Evolutionary conservation across 1,140 invertebrate species (phyloP), one percentile per base, ranked within the genome.

Genomic region (Theocolax elegans): DNA sequence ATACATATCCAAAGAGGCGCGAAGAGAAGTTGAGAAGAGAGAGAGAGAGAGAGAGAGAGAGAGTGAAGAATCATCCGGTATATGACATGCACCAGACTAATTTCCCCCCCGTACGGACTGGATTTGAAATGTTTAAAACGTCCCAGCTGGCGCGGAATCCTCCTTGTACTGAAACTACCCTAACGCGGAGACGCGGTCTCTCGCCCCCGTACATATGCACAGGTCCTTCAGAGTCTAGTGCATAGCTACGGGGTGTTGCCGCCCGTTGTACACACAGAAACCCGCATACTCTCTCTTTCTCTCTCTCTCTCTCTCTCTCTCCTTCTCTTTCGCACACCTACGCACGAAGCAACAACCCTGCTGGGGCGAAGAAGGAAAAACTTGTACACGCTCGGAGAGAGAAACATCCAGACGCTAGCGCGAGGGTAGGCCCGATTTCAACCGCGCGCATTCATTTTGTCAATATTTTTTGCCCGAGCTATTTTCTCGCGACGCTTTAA

Each of bases 201-300:
- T 49, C 3, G 7, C 65, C 19, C 19, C 38, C 23, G n/a, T 23
- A 59, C 29, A 13, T 23, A 27, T 21, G 29, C 17, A 46, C 54
- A 49, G 46, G 46, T 53, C 25, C 56, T 68, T 60, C 44, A 49
- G 54, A 46, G 44, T 67, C 56, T 59, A 53, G 66, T 68, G 56
- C 56, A 60, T 51, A 53, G 44, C 54, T 68, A 67, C 65, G 54
- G 54, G 42, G 65, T 51, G 65, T 67, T 59, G 65, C 53, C 42
- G 29, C 42, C 40, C 31, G 3, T n/a, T 21, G 21, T 31, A 19
- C 29, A 29, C 64, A n/a, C n/a, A 10, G 23, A 29, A 1, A 13
- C 31, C 29, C 6, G 23, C 19, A 38, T 2, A 25, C 12, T 23
- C 13, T 27, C 15, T 15, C 1, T n/a, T n/a, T n/a, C n/a, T n/a